These are phyloP conservation scores for Semicossyphus pulcher DNA, from an alignment of 2,113 vertebrate species.

Conservation along the genomic window DNA sequence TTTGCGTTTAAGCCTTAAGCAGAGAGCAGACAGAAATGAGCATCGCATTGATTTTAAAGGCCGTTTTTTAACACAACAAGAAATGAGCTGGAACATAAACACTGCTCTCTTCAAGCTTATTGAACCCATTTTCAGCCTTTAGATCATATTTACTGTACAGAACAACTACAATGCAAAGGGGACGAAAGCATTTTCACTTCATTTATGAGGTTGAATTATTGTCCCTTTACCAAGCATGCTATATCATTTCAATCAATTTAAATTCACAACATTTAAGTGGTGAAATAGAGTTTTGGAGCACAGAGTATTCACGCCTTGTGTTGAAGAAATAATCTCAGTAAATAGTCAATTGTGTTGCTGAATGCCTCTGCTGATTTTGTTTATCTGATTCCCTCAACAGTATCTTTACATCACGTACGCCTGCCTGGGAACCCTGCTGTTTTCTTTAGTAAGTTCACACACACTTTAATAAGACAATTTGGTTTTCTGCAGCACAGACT, in stretches of 20 bases:
- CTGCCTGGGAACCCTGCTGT: slow-evolving; percentile 83
- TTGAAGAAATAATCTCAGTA: neutral
- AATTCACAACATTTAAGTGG: neutral
- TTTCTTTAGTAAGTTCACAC: slow-evolving; percentile 85
- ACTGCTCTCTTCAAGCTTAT: neutral
- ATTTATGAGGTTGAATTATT: neutral
- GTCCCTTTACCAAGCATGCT: neutral
- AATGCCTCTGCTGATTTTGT: slow-evolving; percentile 29
- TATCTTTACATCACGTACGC: slow-evolving; percentile 83
- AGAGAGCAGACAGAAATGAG: slow-evolving; percentile 9
- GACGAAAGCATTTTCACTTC: neutral
- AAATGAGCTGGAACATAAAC: slow-evolving; percentile 15
- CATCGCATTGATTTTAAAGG: slow-evolving; percentile 14
- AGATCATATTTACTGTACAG: neutral
- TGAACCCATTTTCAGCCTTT: slow-evolving; percentile 6
- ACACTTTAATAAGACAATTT: neutral
- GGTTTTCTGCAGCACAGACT: neutral
- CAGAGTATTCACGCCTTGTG: neutral
- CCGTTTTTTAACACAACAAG: slow-evolving; percentile 3
- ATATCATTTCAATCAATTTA: neutral
- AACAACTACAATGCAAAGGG: neutral
- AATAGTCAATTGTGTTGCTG: neutral
- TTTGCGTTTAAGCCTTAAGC: slow-evolving; percentile 22
- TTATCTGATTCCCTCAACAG: slow-evolving; percentile 67
- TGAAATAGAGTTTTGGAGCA: neutral